Percentiles rank a stretch among this genome's conserved stretches.
These are phyloP conservation scores for Schizaphis graminum DNA, from an alignment of 2,888 invertebrate species.

Conservation along the genomic window DNA sequence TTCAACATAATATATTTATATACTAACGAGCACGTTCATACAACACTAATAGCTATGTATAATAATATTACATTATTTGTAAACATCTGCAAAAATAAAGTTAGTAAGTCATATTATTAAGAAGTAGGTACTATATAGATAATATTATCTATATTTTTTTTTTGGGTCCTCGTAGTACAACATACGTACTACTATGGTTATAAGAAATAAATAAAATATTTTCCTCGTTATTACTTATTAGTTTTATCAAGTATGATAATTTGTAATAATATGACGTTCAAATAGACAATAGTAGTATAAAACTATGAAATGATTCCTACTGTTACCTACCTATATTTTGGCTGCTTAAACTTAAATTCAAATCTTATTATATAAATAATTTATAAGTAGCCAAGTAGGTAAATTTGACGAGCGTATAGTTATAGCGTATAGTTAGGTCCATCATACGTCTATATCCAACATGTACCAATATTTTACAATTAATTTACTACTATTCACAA, in stretches of 20 bases:
- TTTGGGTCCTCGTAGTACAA: background rate
- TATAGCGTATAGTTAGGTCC: background rate
- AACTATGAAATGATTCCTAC: background rate
- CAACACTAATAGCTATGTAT: background rate
- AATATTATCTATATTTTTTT: background rate
- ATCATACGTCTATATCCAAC: background rate
- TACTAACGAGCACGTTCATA: background rate
- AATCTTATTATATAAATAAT: background rate
- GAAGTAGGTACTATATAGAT: background rate
- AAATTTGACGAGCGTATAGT: background rate
- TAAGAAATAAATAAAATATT: background rate
- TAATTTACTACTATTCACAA: background rate
- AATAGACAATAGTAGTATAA: background rate
- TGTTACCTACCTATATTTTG: background rate
- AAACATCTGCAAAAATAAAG: background rate
- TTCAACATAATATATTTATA: background rate
- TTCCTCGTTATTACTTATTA: background rate
- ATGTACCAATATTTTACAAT: background rate
- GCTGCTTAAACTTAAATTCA: background rate
- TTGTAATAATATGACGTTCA: background rate
- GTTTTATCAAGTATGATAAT: background rate
- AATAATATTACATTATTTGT: background rate
- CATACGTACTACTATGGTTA: background rate
- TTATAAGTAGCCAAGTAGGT: background rate
- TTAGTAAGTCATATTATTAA: background rate